Evolutionary conservation across 1,140 invertebrate species (phyloP).

Genomic region (Nomia melanderi): DNA sequence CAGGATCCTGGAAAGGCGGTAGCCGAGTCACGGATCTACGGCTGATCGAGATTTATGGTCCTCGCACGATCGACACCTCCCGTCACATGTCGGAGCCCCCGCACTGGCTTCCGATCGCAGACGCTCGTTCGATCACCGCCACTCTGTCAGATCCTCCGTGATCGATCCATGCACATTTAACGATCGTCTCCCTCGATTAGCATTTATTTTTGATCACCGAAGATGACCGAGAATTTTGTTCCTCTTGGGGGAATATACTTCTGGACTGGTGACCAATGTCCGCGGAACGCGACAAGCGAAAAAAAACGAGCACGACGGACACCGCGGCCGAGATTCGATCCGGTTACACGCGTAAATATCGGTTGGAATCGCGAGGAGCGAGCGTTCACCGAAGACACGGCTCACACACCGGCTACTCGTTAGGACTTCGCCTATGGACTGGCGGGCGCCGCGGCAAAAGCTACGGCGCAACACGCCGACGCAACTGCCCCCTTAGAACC

Average conservation of each 20-base stretch:
- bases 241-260: background rate
- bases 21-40: background rate
- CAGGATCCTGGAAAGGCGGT: no score
- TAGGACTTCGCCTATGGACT: conserved; percentile 76
- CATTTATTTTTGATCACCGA: background rate
- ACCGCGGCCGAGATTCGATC: no score
- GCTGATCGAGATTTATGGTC: background rate
- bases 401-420: conserved; percentile 67
- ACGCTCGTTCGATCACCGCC: background rate
- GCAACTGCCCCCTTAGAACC: conserved; percentile 67
- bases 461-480: conserved; percentile 75
- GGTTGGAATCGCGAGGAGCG: background rate
- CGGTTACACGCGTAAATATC: background rate
- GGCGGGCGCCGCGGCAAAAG: conserved; percentile 71
- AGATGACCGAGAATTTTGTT: no score
- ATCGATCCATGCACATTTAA: background rate
- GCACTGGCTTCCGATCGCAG: background rate
- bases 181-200: background rate
- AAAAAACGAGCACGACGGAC: background rate
- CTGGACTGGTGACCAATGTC: no score
- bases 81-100: conserved; percentile 14
- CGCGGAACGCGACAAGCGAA: background rate
- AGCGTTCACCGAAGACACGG: conserved; percentile 37
- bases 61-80: background rate
- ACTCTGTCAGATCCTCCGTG: background rate